Conservation (phyloP, 1,140 invertebrate species). For the Bombus superbus region DNA sequence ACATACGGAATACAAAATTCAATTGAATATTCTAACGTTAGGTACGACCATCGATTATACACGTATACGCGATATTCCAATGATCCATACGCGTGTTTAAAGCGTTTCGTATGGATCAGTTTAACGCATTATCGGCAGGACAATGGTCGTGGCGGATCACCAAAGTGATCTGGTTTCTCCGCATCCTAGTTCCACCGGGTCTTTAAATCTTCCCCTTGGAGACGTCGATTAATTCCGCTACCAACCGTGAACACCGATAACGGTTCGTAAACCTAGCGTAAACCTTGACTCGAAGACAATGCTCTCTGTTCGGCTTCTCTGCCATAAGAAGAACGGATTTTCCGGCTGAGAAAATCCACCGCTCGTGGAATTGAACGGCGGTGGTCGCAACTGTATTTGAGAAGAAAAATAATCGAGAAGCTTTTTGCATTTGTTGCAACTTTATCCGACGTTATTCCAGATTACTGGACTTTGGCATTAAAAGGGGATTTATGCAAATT, state of each 20-base stretch:
- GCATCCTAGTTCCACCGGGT: not conserved
- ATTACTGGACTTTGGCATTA: not conserved
- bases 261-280: not conserved
- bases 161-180: not conserved
- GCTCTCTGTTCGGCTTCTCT: not conserved
- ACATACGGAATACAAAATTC: too few species aligned
- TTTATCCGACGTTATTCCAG: not conserved
- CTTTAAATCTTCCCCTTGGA: conserved; percentile 10
- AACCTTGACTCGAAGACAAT: not conserved
- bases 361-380: not conserved
- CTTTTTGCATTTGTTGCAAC: not conserved
- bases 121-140: conserved; percentile 3
- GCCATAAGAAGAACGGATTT: not conserved
- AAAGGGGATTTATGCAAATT: not conserved
- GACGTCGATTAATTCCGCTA: conserved; percentile 7
- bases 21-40: not conserved
- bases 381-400: too few species aligned
- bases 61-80: not conserved
- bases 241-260: conserved; percentile 29
- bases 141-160: not conserved
- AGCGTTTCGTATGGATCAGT: not conserved
- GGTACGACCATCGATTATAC: not conserved
- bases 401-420: too few species aligned
- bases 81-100: not conserved
- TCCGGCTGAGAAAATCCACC: not conserved